A percentile compares a stretch with the other conserved stretches of the same genome.
phyloP scores from a whole-genome alignment of 2,797 vertebrate species.

The Notolepis coatsorum region DNA sequence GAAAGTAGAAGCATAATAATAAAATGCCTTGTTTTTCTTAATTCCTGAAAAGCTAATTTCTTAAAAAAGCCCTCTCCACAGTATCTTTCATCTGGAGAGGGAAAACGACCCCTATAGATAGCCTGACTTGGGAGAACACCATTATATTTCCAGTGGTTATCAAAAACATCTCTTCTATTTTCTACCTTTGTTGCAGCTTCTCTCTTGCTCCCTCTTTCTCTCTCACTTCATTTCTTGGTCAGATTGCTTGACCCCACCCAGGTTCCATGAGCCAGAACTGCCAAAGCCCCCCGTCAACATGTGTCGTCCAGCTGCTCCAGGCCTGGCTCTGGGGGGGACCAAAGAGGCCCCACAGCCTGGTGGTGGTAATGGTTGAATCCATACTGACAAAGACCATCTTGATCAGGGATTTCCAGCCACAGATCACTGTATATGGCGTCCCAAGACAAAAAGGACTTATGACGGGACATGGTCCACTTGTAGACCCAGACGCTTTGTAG shows the following conservation, averaged over 20 bases:
- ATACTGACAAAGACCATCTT: constrained; percentile 35
- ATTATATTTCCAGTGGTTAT: background rate
- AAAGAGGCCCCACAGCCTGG: background rate
- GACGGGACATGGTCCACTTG: background rate
- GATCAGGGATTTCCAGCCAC: constrained; percentile 8
- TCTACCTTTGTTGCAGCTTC: constrained; percentile 45
- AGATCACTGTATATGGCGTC: constrained; percentile 26
- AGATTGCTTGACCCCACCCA: constrained; percentile 20
- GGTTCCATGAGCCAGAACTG: constrained; percentile 28
- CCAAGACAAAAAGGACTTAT: constrained; percentile 26
- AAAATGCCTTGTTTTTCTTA: too few species aligned
- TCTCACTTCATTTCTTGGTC: constrained; percentile 11
- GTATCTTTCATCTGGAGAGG: constrained; percentile 23
- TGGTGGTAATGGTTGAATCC: constrained; percentile 19
- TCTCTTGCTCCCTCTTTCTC: constrained; percentile 3
- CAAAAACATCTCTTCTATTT: constrained; percentile 5
- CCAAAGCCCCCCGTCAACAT: constrained; percentile 12
- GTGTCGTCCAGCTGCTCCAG: constrained; percentile 38
- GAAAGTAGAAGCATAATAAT: too few species aligned
- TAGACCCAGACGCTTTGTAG: constrained; percentile 22
- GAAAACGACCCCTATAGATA: background rate
- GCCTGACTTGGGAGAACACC: background rate
- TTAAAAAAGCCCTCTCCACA: constrained; percentile 7
- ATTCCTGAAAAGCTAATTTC: too few species aligned
- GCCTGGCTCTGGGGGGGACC: background rate